Percentiles rank a stretch among this genome's conserved stretches.
phyloP scores from a whole-genome alignment of 2,888 invertebrate species.

The Morpho deidamia region DNA sequence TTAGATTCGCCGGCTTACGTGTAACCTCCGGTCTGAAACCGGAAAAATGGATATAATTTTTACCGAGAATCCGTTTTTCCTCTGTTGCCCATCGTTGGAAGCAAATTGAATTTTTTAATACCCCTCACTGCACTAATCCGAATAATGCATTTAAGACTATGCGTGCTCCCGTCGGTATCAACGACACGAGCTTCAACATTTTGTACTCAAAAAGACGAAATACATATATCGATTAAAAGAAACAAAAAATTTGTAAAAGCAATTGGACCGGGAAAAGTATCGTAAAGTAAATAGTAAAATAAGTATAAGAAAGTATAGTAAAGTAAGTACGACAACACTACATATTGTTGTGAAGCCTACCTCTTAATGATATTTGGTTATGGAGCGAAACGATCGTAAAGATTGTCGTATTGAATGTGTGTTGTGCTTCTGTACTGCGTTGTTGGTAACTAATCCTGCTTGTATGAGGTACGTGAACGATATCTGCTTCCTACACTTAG shows the following conservation, averaged over 20 bases:
- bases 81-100: constrained; percentile 49
- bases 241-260: not conserved
- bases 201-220: constrained; percentile 10
- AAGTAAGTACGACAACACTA: too few relatives aligned
- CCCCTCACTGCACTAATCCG: constrained; percentile 71
- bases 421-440: too few relatives aligned
- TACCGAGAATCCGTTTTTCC: constrained; percentile 54
- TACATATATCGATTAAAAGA: constrained; percentile 6
- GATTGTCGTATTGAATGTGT: too few relatives aligned
- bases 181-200: constrained; percentile 14
- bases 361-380: too few relatives aligned
- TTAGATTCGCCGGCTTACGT: constrained; percentile 43
- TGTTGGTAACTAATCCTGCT: too few relatives aligned
- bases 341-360: too few relatives aligned
- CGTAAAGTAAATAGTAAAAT: too few relatives aligned
- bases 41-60: constrained; percentile 71
- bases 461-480: too few relatives aligned
- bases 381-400: too few relatives aligned
- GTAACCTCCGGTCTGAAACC: constrained; percentile 50
- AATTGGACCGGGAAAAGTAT: not conserved
- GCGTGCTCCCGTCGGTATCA: constrained; percentile 40
- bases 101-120: constrained; percentile 74
- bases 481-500: too few relatives aligned
- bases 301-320: too few relatives aligned
- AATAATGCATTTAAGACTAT: constrained; percentile 68